Evolutionary conservation across 2,113 vertebrate species (phyloP), one percentile per base, ranked within the genome.

Genomic region (Irena cyanogastra): DNA sequence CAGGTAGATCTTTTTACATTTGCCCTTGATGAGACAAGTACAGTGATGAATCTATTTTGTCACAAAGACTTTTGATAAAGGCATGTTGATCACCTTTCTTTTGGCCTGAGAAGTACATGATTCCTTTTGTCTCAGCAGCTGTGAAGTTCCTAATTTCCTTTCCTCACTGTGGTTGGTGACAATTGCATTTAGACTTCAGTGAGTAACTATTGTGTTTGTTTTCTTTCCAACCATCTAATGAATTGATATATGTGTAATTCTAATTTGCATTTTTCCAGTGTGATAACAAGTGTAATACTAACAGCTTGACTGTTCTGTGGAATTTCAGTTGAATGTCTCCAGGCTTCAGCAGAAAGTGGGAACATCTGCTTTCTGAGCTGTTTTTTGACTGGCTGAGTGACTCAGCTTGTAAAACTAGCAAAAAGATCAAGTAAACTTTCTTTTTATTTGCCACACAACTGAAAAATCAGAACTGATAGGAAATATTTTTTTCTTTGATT

Each of bases 231-330:
- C 8, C 27, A 74, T 56, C 81, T 91, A 93, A 93, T 95, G 84
- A 95, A 80, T 63, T 93, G 78, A 95, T 95, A 56, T 50, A 80
- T 74, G 54, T 66, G 59, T 85, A 83, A 87, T 83, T 95, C 78
- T 88, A 88, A 94, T 94, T 91, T 82, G 71, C 87, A 53, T 86
- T 86, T 95, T 91, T 93, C 65, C 77, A 91, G 24, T 92, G 53
- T 75, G 60, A 72, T 86, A 95, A 70, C 35, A 91, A 94, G 56
- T 65, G 42, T 79, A 66, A 72, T 86, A 57, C 31, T 93, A 93
- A 92, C 70, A 88, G 72, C 69, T 82, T 69, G 50, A 60, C 44
- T 87, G 35, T 71, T 92, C 80, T 50, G 41, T 93, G 52, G 75
- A 94, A 92, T 93, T 93, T 95, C 70, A 93, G 42, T 42, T 77